phyloP scores from a whole-genome alignment of 2,113 vertebrate genomes.

The Naja naja region DNA sequence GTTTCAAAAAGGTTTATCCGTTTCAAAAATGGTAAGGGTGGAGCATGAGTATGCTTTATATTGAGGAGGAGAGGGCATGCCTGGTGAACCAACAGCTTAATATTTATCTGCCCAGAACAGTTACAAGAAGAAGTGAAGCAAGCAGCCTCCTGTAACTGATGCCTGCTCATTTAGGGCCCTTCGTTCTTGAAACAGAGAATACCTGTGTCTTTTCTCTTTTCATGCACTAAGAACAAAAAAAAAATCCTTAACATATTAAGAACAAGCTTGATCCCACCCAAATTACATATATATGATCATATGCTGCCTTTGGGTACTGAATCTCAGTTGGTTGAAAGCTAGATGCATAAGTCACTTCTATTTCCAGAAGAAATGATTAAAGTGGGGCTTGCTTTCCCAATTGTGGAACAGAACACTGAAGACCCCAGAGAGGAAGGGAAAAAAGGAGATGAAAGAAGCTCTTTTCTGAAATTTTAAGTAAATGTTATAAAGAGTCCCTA shows the following conservation, averaged over 20 bases:
- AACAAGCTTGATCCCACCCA: slow-evolving; percentile 27
- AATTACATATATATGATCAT: slow-evolving; percentile 21
- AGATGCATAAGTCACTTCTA: neutral
- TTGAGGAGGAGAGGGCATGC: slow-evolving; percentile 51
- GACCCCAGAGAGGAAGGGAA: neutral
- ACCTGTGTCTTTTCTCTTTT: slow-evolving; percentile 58
- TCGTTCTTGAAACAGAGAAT: slow-evolving; percentile 65
- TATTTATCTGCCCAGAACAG: slow-evolving; percentile 71
- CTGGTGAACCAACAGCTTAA: slow-evolving; percentile 69
- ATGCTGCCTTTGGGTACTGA: neutral
- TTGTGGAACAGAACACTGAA: neutral
- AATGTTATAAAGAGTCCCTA: neutral
- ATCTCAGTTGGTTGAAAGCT: neutral
- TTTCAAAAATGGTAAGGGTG: slow-evolving; percentile 54
- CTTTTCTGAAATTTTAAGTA: neutral
- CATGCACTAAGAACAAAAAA: slow-evolving; percentile 48
- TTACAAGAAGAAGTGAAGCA: slow-evolving; percentile 71
- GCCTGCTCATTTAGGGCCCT: slow-evolving; percentile 65
- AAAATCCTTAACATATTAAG: slow-evolving; percentile 43
- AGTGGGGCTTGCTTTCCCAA: neutral
- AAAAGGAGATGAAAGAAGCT: neutral
- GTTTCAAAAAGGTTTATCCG: slow-evolving; percentile 27
- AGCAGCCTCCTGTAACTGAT: slow-evolving; percentile 68
- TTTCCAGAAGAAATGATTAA: neutral
- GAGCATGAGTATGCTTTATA: slow-evolving; percentile 66